A percentile compares a stretch with the other conserved stretches of the same genome.
These are phyloP conservation scores for Dendrolimus punctatus DNA, from an alignment of 1,140 invertebrate genomes.

Conservation along the genomic window DNA sequence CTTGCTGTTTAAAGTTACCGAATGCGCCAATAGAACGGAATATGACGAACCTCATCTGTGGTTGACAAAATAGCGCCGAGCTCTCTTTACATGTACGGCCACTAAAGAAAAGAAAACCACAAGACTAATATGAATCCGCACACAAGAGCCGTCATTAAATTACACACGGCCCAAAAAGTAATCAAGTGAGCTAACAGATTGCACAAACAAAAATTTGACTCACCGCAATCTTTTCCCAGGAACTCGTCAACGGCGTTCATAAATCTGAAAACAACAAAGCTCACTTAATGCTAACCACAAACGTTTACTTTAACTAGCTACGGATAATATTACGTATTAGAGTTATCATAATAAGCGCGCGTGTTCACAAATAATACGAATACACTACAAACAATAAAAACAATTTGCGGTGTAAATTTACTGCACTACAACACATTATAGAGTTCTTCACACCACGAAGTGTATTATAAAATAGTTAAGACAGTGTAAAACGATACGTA, in stretches of 20 bases:
- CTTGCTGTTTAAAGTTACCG: constrained; percentile 14
- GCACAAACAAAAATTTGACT: constrained; percentile 37
- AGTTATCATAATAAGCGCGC: too few relatives aligned
- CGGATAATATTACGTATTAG: background rate
- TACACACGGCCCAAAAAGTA: constrained; percentile 15
- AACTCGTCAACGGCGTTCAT: constrained; percentile 45
- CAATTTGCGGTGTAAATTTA: constrained; percentile 2
- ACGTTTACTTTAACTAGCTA: background rate
- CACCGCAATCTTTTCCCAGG: constrained; percentile 41
- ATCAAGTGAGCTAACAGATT: constrained; percentile 25
- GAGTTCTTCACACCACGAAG: constrained; percentile 26
- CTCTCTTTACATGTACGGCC: constrained; percentile 18
- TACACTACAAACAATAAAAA: background rate
- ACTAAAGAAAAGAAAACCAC: constrained; percentile 27
- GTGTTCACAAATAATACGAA: too few relatives aligned
- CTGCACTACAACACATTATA: constrained; percentile 2
- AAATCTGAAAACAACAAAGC: constrained; percentile 48
- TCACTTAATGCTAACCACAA: constrained; percentile 10
- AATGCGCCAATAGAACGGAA: constrained; percentile 6
- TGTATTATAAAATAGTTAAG: constrained; percentile 31
- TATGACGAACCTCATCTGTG: constrained; percentile 16
- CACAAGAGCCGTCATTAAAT: constrained; percentile 20
- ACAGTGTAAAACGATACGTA: constrained; percentile 52
- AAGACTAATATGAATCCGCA: constrained; percentile 22
- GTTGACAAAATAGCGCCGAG: constrained; percentile 14